Base-by-base conservation (phyloP, 2,797 vertebrate genomes). In the Chelonia mydas region DNA sequence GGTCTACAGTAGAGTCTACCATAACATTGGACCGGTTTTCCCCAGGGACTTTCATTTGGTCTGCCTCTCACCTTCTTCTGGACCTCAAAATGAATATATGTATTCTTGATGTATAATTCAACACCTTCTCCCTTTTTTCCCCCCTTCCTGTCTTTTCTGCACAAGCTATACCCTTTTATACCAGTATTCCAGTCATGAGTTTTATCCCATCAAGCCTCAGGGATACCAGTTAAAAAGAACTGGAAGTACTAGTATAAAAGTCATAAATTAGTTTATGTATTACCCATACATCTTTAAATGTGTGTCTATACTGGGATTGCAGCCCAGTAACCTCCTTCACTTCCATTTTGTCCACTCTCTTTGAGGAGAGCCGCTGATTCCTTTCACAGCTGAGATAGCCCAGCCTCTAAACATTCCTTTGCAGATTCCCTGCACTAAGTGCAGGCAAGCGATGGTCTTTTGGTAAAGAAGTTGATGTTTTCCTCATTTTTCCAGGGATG, bases 331-430 rank as follows among this genome's bases (percentile, higher is more conserved):
- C 25, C 25, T 47, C 72, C 21, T 23, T 74, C 45, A 47, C 37
- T 74, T 76, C 11, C 41, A 12, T 25, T 76, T 25, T 74, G n/a
- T 76, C 37, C 25, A 76, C 23, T 76, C 6, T 37, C n/a, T 76
- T 12, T 47, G 23, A 7, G n/a, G 21, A 81, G 7, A 80, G 1
- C 50, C 76, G 2, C 15, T 8, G 8, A 23, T 83, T 83, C 31
- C 31, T 9, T 81, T 27, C 31, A 77, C 0, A 1, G 0, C 3
- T 41, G 16, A 61, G 7, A 3, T 61, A 16, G 0, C 28, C 7
- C 27, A 92, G 19, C 1, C 16, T 37, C 19, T 49, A 55, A 19
- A 11, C 1, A 89, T 82, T 0, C 2, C 11, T 77, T 31, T 83
- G 31, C 25, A 59, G 55, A 76, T 84, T 84, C 87, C 8, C 23